Evolutionary conservation across 1,140 invertebrate genomes (phyloP), one percentile per base, ranked within the genome.

Genomic region (Euura saliciscinereae): DNA sequence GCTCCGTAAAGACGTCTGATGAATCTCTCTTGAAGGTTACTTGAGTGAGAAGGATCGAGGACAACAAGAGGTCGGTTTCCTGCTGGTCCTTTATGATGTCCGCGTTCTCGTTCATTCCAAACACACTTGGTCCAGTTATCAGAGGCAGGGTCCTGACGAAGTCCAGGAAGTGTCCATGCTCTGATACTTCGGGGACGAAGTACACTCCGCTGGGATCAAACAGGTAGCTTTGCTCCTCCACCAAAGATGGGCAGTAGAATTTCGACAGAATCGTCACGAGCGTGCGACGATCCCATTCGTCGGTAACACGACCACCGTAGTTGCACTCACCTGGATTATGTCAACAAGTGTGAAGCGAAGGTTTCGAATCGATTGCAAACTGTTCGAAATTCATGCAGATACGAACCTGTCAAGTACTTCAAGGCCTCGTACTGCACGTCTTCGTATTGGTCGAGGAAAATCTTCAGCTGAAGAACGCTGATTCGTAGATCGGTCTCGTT

Each of bases 401-500:
- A 43, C 65, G 72, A 76, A 86, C 85, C 85, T 7, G 95, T 97
- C 72, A 99, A 85, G 86, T 98, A 99, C 43, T 93, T 90, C 11
- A 99, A 83, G 0, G 97, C 97, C 71, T 95, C 94, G 82, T 94
- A 97, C 81, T 97, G 97, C 2, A 98, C 92, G 67, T 95, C 92
- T 88, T 92, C 90, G 83, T 95, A 95, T 78, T 97, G 95, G 82
- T 97, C 96, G 66, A 97, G 90, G 85, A 97, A 97, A 86, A 97
- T 96, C 77, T 94, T 91, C 6, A 98, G 86, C 85, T 98, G 97
- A 71, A 94, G 91, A 64, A 95, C 93, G 80, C 93, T 93, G 75
- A 99, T 98, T 75, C 94, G 90, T 8, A 99, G 88, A 89, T 99
- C 97, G 0, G 96, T 98, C 83, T 98, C 97, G 82, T 98, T 98